Evolutionary conservation across 2,888 invertebrate species (phyloP), one percentile per base, ranked within the genome.

Genomic region (Xanthia icteritia): DNA sequence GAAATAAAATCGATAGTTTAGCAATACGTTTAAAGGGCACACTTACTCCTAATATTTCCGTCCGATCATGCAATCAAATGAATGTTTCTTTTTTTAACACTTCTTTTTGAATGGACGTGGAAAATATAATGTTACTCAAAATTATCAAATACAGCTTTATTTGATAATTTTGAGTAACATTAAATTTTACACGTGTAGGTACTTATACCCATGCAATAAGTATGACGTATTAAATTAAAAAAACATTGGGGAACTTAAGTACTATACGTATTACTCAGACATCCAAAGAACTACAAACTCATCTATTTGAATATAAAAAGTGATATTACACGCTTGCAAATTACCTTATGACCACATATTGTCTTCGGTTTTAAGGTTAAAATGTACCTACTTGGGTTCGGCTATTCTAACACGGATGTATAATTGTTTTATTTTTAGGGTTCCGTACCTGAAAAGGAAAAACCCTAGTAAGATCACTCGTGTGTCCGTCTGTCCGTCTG

Each of bases 321-420:
- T 71, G 27, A 65, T 76, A 78, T 82, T 82, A 80, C 66, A 51
- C 58, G 73, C 60, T 77, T 39, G 67, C 73, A 85, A 85, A 87
- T 87, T 79, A 66, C 77, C 69, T 76, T 77, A 79, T 81, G 73
- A 85, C 73, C 65, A 75, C 83, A n/a, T n/a, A 82, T 87, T 87
- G 87, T 87, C 76, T 87, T 61, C 60, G 64, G 61, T 65, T 79
- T 77, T 85, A 74, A 83, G 73, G 75, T 83, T 77, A 71, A 82
- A 78, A 70, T 77, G 64, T 73, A 75, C 36, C 51, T 54, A n/a
- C 74, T 66, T 60, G 51, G n/a, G 48, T 71, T 64, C 77, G n/a
- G 69, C 79, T 75, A 79, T 85, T 87, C 64, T 72, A 76, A 84
- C 80, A 80, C 83, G 87, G 87, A 87, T 87, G 73, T 79, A 67